These are phyloP conservation scores for Rhaphigaster nebulosa DNA, from an alignment of 2,888 invertebrate species.

Conservation along the genomic window DNA sequence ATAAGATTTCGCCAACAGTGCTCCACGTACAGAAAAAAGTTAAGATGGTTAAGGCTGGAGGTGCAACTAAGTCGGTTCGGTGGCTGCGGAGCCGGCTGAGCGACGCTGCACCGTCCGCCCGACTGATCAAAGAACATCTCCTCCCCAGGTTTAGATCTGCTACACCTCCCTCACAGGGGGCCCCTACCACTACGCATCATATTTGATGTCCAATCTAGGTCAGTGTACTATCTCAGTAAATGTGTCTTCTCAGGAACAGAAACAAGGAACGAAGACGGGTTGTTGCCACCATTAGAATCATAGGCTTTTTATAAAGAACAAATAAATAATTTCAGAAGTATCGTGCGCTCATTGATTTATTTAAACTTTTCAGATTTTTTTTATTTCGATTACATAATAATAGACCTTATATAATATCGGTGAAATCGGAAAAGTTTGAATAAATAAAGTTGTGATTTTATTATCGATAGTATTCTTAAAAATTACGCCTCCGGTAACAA, in stretches of 20 bases:
- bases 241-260: not conserved
- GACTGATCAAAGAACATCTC: conserved; percentile 2
- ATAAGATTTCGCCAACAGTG: too few species aligned
- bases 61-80: not conserved
- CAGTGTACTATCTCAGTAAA: not conserved
- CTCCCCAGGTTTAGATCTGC: not conserved
- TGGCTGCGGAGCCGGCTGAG: not conserved
- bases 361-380: too few species aligned
- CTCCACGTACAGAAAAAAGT: not conserved
- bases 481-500: too few species aligned
- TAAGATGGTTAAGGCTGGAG: not conserved
- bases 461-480: too few species aligned
- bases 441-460: too few species aligned
- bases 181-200: not conserved
- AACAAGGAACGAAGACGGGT: not conserved
- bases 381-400: too few species aligned
- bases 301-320: too few species aligned
- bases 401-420: too few species aligned
- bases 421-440: too few species aligned
- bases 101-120: conserved; percentile 1
- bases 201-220: conserved; percentile 26
- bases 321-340: too few species aligned
- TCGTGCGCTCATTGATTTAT: too few species aligned
- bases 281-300: too few species aligned
- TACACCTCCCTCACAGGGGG: not conserved